Conservation (phyloP, 1,140 invertebrate genomes). For the Plectus sambesii region DNA sequence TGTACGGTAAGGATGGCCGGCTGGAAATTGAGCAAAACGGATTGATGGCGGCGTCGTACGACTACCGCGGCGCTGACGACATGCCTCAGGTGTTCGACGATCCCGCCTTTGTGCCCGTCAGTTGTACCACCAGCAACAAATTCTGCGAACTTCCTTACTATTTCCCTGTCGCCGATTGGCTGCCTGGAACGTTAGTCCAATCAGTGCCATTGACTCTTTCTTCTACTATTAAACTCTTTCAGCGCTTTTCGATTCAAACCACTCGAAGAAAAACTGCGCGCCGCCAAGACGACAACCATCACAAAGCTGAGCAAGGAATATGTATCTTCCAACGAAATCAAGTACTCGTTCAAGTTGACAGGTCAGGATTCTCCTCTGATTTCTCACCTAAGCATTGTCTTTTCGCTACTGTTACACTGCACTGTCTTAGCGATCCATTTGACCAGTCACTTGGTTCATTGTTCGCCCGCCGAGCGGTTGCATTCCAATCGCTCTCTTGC, state of each 20-base stretch:
- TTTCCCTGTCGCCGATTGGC: constrained; percentile 16
- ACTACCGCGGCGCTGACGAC: constrained; percentile 22
- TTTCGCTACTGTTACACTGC: too few species aligned
- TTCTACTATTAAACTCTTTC: not conserved
- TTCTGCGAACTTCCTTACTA: constrained; percentile 23
- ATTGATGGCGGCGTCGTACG: constrained; percentile 21
- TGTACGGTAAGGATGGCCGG: constrained; percentile 13
- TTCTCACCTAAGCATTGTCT: too few species aligned
- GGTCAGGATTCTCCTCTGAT: constrained; percentile 14
- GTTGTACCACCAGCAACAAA: constrained; percentile 1
- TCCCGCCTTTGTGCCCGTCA: constrained; percentile 6
- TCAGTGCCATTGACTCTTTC: not conserved
- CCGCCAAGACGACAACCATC: constrained; percentile 9
- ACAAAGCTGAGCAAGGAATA: constrained; percentile 10
- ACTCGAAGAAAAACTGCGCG: constrained; percentile 11
- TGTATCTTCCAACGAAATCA: constrained; percentile 5
- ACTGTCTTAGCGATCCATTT: constrained; percentile 2
- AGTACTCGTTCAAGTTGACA: constrained; percentile 14
- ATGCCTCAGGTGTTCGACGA: constrained; percentile 18
- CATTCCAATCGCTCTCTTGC: too few species aligned
- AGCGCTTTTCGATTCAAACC: constrained; percentile 18
- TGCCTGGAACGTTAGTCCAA: constrained; percentile 1
- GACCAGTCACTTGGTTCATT: too few species aligned
- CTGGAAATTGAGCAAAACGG: constrained; percentile 13
- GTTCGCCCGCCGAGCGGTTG: too few species aligned